Evolutionary conservation across 2,888 invertebrate genomes (phyloP), one percentile per base, ranked within the genome.

Genomic region (Mimachlamys varia): DNA sequence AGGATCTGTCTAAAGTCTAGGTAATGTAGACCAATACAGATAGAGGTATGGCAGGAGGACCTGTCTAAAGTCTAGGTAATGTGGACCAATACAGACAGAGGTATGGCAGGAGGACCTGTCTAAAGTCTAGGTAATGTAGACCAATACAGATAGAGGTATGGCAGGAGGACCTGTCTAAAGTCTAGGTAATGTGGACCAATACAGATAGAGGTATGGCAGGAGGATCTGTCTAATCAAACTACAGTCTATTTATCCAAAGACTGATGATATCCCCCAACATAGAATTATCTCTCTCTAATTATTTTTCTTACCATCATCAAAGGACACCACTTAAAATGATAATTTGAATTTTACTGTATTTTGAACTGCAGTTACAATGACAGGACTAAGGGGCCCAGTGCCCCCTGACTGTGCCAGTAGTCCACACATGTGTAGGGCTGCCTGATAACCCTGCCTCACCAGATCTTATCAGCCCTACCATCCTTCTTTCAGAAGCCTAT

Each of bases 401-500:
- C 76, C 76, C 76, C 76, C 76, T 27, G 33, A 76, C 76, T 76
- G 76, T 76, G 76, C 12, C 33, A 33, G 76, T 76, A 76, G 76
- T 76, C 76, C 76, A 76, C 76, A 76, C 33, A 33, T 76, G 76
- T 76, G 76, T 12, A 44, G 3, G 44, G 44, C 44, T 44, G 44
- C 44, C 44, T 44, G 44, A 44, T 76, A 76, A 76, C 76, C 27
- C 76, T 58, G n/a, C 58, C 58, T 33, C 33, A 27, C 7, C 76
- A 27, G 76, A 76, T 76, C 76, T 76, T 76, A 76, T 76, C 76
- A 13, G 76, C 27, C 76, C 27, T 27, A 76, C 76, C 76, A 76
- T 76, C 76, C 76, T 76, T 76, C 76, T 76, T 76, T 76, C 76
- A 76, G 76, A 76, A 76, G 33, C 76, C 27, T 76, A 76, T 76